Conservation (phyloP, 2,888 invertebrate genomes). For the Crocallis elinguaria region DNA sequence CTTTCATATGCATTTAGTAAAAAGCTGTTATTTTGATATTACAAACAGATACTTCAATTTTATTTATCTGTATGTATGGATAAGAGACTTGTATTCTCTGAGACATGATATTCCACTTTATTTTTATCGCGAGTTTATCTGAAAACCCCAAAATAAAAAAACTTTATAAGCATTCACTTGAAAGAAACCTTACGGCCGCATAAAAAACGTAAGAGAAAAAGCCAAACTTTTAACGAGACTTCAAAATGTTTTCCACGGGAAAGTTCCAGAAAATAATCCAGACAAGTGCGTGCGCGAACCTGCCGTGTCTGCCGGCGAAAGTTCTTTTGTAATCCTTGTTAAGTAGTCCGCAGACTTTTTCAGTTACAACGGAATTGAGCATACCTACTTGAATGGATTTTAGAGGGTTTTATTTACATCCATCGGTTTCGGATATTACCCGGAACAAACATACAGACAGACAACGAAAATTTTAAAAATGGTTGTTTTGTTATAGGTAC, state of each 20-base stretch:
- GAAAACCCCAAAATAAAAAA: constrained; percentile 23
- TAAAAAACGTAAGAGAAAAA: constrained; percentile 33
- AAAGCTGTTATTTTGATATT: too few relatives aligned
- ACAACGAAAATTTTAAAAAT: too few relatives aligned
- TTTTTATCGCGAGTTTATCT: constrained; percentile 23
- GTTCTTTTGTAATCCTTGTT: constrained; percentile 25
- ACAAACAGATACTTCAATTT: too few relatives aligned
- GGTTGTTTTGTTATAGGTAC: too few relatives aligned
- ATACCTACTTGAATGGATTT: too few relatives aligned
- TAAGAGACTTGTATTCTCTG: constrained; percentile 7
- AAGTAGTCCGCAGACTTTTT: constrained; percentile 19
- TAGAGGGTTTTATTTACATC: too few relatives aligned
- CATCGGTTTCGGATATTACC: too few relatives aligned
- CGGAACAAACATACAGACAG: too few relatives aligned
- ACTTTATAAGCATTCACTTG: constrained; percentile 27
- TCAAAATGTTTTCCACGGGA: constrained; percentile 27
- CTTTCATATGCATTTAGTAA: too few relatives aligned
- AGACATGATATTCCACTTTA: constrained; percentile 13
- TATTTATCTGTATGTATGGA: constrained; percentile 12
- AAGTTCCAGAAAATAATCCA: constrained; percentile 29
- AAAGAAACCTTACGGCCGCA: constrained; percentile 28
- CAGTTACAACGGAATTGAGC: constrained; percentile 13
- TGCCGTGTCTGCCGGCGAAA: constrained; percentile 6
- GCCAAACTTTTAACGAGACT: constrained; percentile 42
- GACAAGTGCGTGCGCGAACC: constrained; percentile 19